phyloP scores from a whole-genome alignment of 1,140 invertebrate species.

The Drosophila obscura region DNA sequence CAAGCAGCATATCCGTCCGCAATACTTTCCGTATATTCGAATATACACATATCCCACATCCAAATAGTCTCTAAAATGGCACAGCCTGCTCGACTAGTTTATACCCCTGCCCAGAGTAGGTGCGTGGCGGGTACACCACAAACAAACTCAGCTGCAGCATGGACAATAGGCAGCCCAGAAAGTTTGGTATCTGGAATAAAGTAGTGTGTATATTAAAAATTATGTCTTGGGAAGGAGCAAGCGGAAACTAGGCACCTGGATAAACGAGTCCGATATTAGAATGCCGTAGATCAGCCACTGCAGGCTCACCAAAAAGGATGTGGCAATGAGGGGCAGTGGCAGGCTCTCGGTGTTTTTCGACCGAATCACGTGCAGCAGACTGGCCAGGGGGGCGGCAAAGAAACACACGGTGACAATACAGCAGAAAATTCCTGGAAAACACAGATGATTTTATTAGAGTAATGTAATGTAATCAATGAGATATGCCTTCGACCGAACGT shows the following conservation, averaged over 20 bases:
- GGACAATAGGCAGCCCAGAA: slow-evolving; percentile 88
- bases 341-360: slow-evolving; percentile 90
- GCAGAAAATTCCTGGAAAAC: slow-evolving; percentile 87
- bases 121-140: slow-evolving; percentile 87
- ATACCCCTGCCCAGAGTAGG: slow-evolving; percentile 75
- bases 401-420: slow-evolving; percentile 90
- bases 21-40: slow-evolving; percentile 18
- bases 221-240: slow-evolving; percentile 10
- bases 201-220: background rate
- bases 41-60: slow-evolving; percentile 40
- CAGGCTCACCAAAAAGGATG: slow-evolving; percentile 89
- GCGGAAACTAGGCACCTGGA: slow-evolving; percentile 85
- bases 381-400: slow-evolving; percentile 91
- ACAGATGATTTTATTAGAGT: background rate
- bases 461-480: background rate
- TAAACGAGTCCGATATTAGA: slow-evolving; percentile 88
- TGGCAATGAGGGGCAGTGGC: slow-evolving; percentile 91
- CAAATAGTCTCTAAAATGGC: slow-evolving; percentile 56
- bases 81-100: slow-evolving; percentile 76
- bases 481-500: background rate
- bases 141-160: slow-evolving; percentile 89
- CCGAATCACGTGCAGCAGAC: slow-evolving; percentile 90
- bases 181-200: slow-evolving; percentile 88
- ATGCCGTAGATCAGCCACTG: slow-evolving; percentile 91
- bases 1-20: slow-evolving; percentile 38